Base-by-base conservation (phyloP, 2,888 invertebrate genomes). In the Netelia melanura region DNA sequence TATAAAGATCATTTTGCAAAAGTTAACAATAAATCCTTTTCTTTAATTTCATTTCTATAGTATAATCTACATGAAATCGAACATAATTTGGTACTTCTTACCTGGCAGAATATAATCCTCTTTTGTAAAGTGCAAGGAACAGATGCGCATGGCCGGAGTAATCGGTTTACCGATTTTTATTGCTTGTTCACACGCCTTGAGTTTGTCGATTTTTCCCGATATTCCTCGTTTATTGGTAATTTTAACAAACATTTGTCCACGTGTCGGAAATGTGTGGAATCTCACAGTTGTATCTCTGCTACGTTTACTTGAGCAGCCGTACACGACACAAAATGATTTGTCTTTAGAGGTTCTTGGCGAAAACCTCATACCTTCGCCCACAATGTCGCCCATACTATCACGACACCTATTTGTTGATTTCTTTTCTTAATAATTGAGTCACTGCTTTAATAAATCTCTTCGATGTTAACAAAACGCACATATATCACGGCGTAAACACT, bases 221-320 rank as follows among this genome's bases (percentile, higher is more conserved):
- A 62, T 17, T 56, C 71, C 77, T 43, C 48, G 64, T 52, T 70
- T 54, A 54, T 82, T 83, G 23, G 38, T 23, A 48, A 83, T 43
- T 17, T 72, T n/a, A 3, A 83, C 62, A 38, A 78, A 79, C 6
- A 38, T 43, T 23, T 83, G 43, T 9, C 56, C 38, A 6, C 25
- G 11, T 72, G 74, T 79, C n/a, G 78, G 83, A 79, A 83, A 83
- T 67, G 38, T 67, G 67, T 74, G 78, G 54, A 79, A 74, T 17
- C 68, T n/a, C 14, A 79, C 56, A 23, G 52, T 44, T 11, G 14
- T 11, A 30, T 62, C 62, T 62, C 62, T 62, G 10, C 11, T 30
- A 6, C 30, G 30, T 38, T 30, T 62, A 30, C 30, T 62, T 6
- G 62, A 62, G 38, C 62, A 65, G 0, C 21, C 38, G n/a, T 62